Evolutionary conservation across 2,888 invertebrate species (phyloP), one percentile per base, ranked within the genome.

Genomic region (Portevinia maculata): DNA sequence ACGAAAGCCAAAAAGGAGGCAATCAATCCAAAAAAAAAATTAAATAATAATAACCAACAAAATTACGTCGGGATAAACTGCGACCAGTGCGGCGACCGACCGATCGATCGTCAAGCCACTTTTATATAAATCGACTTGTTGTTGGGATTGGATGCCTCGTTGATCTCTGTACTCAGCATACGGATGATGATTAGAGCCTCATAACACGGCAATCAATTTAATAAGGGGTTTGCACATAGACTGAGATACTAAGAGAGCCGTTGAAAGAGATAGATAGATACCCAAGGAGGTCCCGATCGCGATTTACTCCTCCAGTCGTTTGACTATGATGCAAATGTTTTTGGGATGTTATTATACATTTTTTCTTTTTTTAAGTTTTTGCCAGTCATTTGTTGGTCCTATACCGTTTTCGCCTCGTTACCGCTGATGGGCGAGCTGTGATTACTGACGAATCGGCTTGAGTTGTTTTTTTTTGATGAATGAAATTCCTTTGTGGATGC

Each of bases 161-260:
- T 83, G 83, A 83, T 83, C 83, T 78, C 71, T 73, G 78, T 52
- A 46, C 50, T 59, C 71, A 50, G 67, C 70, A 57, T 67, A 76
- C 57, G 78, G 70, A 76, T 50, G 85, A 85, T 87, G 85, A 86
- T 86, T 86, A 86, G 86, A 86, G 86, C 86, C 85, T 86, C 86
- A 87, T 86, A 87, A 87, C 86, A 87, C 85, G 86, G 86, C 86
- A 87, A 87, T 87, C 86, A 86, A 86, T 86, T 86, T 86, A 87
- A 86, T 87, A 86, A 87, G 86, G 85, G 86, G 86, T 78, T 85
- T 73, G 76, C 55, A 44, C 71, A 62, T 55, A 73, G 78, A 78
- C 50, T 15, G 44, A 30, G 53, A 41, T 41, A 21, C 30, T 19
- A 15, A 15, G 6, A 28, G 0, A 17, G 19, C 3, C 39, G n/a